A percentile compares a stretch with the other conserved stretches of the same genome.
Evolutionary conservation across 2,113 vertebrate genomes (phyloP).

Genomic region (Romanogobio albipinnatus): DNA sequence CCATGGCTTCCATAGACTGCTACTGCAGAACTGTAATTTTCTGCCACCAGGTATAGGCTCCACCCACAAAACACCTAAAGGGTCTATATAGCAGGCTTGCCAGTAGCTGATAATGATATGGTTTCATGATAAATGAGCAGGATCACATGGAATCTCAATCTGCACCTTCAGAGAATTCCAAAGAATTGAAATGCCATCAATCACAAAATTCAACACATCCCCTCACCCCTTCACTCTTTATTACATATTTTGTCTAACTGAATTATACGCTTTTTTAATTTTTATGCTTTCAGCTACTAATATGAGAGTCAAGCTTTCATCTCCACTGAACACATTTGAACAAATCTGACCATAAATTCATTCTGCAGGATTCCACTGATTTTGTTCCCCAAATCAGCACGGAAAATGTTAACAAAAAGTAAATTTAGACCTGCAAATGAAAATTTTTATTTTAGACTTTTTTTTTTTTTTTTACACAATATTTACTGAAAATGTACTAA

Average conservation of each 20-base stretch:
- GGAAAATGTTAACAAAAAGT: background rate
- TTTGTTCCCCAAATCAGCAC: background rate
- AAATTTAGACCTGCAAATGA: background rate
- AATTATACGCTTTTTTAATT: background rate
- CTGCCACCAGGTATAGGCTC: too few species aligned
- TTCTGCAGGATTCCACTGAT: background rate
- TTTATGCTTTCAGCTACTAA: background rate
- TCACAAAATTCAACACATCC: background rate
- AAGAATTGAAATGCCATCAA: background rate
- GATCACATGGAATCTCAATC: background rate
- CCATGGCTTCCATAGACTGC: too few species aligned
- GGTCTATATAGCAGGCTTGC: background rate
- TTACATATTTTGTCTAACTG: background rate
- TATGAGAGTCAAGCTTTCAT: background rate
- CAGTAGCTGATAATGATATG: background rate
- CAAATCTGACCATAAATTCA: background rate
- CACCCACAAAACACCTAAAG: too few species aligned
- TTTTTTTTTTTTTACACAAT: too few species aligned
- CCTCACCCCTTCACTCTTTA: background rate
- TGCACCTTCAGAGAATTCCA: background rate
- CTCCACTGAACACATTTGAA: background rate
- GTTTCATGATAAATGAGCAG: background rate
- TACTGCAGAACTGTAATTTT: too few species aligned
- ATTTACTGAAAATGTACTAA: background rate
- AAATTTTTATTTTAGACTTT: background rate